These are phyloP conservation scores for Drosophila borborema DNA, from an alignment of 2,888 invertebrate genomes.

Conservation along the genomic window DNA sequence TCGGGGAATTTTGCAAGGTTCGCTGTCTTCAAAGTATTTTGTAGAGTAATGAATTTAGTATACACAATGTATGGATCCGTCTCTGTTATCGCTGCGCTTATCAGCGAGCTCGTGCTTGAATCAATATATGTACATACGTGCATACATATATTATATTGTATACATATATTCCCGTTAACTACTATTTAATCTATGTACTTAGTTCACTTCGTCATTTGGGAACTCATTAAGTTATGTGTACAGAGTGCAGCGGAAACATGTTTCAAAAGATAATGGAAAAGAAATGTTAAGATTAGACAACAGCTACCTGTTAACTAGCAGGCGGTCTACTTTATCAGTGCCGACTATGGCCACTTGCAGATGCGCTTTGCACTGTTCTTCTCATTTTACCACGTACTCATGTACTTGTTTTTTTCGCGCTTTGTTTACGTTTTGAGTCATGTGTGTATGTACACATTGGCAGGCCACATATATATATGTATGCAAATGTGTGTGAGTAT, in stretches of 20 bases:
- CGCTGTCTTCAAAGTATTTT: neutral
- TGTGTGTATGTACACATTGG: slow-evolving; percentile 25
- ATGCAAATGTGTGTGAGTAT: slow-evolving; percentile 3
- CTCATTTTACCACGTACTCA: slow-evolving; percentile 19
- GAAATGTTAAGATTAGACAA: slow-evolving; percentile 32
- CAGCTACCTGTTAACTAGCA: slow-evolving; percentile 25
- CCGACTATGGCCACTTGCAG: slow-evolving; percentile 13
- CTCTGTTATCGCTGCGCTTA: slow-evolving; percentile 35
- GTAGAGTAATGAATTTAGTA: neutral
- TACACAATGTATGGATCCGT: slow-evolving; percentile 35
- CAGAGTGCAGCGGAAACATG: slow-evolving; percentile 48
- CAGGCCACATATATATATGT: neutral
- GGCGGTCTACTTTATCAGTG: slow-evolving; percentile 12
- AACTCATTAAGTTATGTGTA: slow-evolving; percentile 33
- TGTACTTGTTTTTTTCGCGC: slow-evolving; percentile 1
- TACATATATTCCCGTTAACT: neutral
- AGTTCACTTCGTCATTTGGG: slow-evolving; percentile 20
- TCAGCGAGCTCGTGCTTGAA: slow-evolving; percentile 32
- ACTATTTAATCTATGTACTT: slow-evolving; percentile 14
- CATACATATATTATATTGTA: neutral
- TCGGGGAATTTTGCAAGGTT: slow-evolving; percentile 17
- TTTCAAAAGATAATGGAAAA: slow-evolving; percentile 27
- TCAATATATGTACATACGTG: slow-evolving; percentile 29
- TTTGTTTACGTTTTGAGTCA: slow-evolving; percentile 48
- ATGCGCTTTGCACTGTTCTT: slow-evolving; percentile 21